Evolutionary conservation across 1,140 invertebrate species (phyloP), one percentile per base, ranked within the genome.

Genomic region (Brachionus angularis): DNA sequence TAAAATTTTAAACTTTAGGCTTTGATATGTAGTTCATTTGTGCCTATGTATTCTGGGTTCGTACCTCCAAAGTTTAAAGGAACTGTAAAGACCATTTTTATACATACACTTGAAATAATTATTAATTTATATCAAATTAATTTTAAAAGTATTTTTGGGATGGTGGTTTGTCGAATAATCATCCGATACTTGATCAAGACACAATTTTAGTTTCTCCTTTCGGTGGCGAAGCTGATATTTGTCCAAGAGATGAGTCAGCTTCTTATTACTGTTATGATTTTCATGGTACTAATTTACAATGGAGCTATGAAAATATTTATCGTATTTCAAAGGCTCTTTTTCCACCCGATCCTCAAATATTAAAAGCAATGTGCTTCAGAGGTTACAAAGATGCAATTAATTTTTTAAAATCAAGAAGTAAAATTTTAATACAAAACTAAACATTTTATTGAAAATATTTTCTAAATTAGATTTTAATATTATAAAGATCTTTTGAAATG

Each of bases 181-280:
- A 97, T 74, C 93, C 94, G 1, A 88, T 89, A 1, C 79, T 96
- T 12, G 91, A 98, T 80, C 89, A 92, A 77, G 89, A 95, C 77
- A 98, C 96, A 0, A 89, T 98, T 69, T 97, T 94, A 0, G 90
- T 98, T 23, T 93, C 90, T 77, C 96, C 96, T 0, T 98, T 98
- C 82, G 91, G 91, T 76, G 96, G 96, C 0, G 94, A 98, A 80
- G 91, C 88, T 77, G 95, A 98, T 79, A 98, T 99, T 74, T 99
- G 96, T 82, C 96, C 96, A 0, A 84, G 50, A 71, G 70, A 34
- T 16, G 70, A 71, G 36, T 55, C 49, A 14, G 39, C 34, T 29
- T 42, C 49, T 1, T 58, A 31, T 21, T 31, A 36, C 34, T 44
- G 52, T 25, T 16, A 46, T 0, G 52, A 71, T 25, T 71, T 71